A percentile compares a stretch with the other conserved stretches of the same genome.
phyloP scores from a whole-genome alignment of 2,797 vertebrate species.

The Picus viridis region DNA sequence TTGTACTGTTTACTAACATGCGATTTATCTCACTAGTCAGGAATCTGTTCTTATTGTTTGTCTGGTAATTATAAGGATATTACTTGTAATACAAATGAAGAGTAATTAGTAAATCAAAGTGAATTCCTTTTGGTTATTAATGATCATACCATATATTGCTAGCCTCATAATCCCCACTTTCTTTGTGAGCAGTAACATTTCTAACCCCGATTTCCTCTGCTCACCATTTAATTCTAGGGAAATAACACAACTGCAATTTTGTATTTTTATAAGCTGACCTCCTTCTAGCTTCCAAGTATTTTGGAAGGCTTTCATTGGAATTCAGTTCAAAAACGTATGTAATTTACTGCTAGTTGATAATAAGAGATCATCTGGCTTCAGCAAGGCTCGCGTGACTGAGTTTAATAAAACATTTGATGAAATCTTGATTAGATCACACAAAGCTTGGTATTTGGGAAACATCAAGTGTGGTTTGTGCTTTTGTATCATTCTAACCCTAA shows the following conservation, averaged over 20 bases:
- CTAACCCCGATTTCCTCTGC: background rate
- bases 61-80: background rate
- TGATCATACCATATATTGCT: background rate
- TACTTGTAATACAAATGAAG: background rate
- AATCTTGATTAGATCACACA: slow-evolving; percentile 88
- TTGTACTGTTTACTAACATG: background rate
- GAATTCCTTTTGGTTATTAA: background rate
- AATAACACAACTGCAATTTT: slow-evolving; percentile 19
- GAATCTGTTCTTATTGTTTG: background rate
- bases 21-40: background rate
- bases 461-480: slow-evolving; percentile 82
- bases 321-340: slow-evolving; percentile 83
- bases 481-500: slow-evolving; percentile 86
- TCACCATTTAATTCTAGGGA: slow-evolving; percentile 4
- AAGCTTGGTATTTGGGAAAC: slow-evolving; percentile 84
- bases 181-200: background rate
- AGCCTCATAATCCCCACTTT: background rate
- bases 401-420: slow-evolving; percentile 88
- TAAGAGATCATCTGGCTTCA: slow-evolving; percentile 87
- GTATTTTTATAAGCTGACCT: slow-evolving; percentile 43
- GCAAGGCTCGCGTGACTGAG: slow-evolving; percentile 76
- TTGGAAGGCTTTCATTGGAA: slow-evolving; percentile 88
- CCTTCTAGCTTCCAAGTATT: slow-evolving; percentile 74
- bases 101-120: background rate
- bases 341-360: slow-evolving; percentile 88